Percentiles rank a stretch among this genome's conserved stretches.
Evolutionary conservation across 2,113 vertebrate species (phyloP).

Genomic region (Sphaerodactylus townsendi): DNA sequence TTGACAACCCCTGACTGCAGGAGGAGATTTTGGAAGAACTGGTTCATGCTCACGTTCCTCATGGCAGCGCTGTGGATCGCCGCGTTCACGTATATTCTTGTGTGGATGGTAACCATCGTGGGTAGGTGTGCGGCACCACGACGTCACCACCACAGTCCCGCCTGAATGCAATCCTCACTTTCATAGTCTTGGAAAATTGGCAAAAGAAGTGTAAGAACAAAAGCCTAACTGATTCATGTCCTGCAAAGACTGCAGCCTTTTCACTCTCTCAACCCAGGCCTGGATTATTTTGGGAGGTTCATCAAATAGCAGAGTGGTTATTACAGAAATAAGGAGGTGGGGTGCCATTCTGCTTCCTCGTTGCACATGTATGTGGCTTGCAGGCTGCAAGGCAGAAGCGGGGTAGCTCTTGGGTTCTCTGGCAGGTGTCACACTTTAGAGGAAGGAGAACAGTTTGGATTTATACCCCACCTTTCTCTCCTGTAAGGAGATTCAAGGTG

Average conservation of each 20-base stretch:
- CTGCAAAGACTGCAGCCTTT: not conserved
- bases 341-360: not conserved
- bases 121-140: conserved; percentile 75
- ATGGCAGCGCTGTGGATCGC: conserved; percentile 97
- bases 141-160: not conserved
- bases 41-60: conserved; percentile 91
- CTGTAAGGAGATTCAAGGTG: too few relatives aligned
- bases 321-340: too few relatives aligned
- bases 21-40: conserved; percentile 87
- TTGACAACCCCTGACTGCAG: conserved; percentile 92
- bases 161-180: not conserved
- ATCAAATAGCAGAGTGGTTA: not conserved
- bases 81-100: conserved; percentile 91
- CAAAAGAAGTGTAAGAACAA: not conserved
- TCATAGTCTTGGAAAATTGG: conserved; percentile 7
- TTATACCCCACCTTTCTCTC: too few relatives aligned
- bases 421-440: too few relatives aligned
- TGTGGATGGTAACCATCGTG: conserved; percentile 96
- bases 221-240: too few relatives aligned
- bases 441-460: too few relatives aligned
- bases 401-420: too few relatives aligned
- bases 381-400: too few relatives aligned
- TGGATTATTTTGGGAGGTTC: too few relatives aligned
- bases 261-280: not conserved
- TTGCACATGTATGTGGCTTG: not conserved